Evolutionary conservation across 2,888 invertebrate species (phyloP).

Genomic region (Drosophila austrosaltans): DNA sequence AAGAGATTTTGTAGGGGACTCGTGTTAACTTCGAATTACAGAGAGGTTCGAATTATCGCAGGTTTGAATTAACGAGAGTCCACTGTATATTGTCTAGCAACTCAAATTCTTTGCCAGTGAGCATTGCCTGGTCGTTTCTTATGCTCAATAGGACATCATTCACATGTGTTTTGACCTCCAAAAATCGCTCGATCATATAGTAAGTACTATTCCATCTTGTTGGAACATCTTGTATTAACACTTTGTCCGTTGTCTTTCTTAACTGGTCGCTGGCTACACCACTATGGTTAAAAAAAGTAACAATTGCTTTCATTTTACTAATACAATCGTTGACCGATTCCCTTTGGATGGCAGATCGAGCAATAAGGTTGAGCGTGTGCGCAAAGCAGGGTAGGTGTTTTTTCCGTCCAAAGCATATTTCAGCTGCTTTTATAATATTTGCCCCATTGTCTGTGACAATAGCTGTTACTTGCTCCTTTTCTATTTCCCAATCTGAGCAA

Average conservation of each 20-base stretch:
- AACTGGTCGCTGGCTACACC: constrained; percentile 17
- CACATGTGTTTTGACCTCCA: neutral
- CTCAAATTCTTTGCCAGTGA: too few species aligned
- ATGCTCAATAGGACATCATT: neutral
- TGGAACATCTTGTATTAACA: constrained; percentile 17
- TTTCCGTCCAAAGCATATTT: constrained; percentile 6
- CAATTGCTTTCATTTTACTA: constrained; percentile 11
- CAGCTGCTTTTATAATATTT: constrained; percentile 16
- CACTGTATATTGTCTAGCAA: too few species aligned
- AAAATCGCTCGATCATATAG: neutral
- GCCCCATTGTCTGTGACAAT: constrained; percentile 18
- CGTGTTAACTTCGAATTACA: too few species aligned
- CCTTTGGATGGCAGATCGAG: neutral
- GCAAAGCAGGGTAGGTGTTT: constrained; percentile 25
- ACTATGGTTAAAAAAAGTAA: constrained; percentile 20
- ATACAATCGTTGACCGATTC: neutral
- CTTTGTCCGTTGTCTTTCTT: constrained; percentile 16
- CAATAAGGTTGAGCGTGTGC: constrained; percentile 12
- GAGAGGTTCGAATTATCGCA: too few species aligned
- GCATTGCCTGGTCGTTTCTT: neutral
- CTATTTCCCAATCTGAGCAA: constrained; percentile 14
- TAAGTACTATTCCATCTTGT: neutral
- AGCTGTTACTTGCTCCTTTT: constrained; percentile 7
- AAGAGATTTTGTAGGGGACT: too few species aligned
- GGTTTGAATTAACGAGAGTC: too few species aligned